Percentiles rank a stretch among this genome's conserved stretches.
These are phyloP conservation scores for Collichthys lucidus DNA, from an alignment of 2,113 vertebrate species.

Conservation along the genomic window DNA sequence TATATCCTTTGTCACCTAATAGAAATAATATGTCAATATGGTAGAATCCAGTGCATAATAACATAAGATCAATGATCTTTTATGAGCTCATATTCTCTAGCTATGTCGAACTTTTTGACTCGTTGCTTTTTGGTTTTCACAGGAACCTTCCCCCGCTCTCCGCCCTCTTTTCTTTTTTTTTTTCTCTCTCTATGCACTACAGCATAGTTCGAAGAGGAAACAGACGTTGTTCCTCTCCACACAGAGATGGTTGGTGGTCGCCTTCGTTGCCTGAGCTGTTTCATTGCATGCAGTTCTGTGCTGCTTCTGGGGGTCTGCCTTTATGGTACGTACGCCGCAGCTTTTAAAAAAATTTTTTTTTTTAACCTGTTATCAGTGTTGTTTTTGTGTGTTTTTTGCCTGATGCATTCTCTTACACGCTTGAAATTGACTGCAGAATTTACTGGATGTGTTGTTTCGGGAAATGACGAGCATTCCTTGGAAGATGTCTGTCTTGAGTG, in stretches of 20 bases:
- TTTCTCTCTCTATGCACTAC: neutral
- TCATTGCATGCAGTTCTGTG: neutral
- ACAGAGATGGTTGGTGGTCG: slow-evolving; percentile 38
- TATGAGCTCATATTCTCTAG: neutral
- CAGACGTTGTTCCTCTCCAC: slow-evolving; percentile 29
- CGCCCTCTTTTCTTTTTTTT: neutral
- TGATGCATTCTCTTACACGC: neutral
- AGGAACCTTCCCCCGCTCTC: slow-evolving; percentile 12
- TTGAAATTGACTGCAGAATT: neutral
- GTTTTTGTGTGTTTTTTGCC: neutral
- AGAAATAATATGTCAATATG: neutral
- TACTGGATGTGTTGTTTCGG: neutral
- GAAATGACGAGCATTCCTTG: neutral
- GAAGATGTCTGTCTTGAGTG: neutral
- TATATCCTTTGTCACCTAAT: neutral
- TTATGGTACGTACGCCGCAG: neutral
- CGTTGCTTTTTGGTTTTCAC: neutral
- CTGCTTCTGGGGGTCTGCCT: slow-evolving; percentile 9
- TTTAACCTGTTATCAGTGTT: rapidly evolving
- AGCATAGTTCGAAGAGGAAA: slow-evolving; percentile 47
- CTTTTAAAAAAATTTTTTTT: too few species aligned
- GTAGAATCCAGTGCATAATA: neutral
- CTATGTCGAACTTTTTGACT: neutral
- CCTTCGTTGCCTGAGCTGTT: neutral
- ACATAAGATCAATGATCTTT: neutral